A percentile compares a stretch with the other conserved stretches of the same genome.
Evolutionary conservation across 2,888 invertebrate species (phyloP).

Genomic region (Lasioglossum leucozonium): DNA sequence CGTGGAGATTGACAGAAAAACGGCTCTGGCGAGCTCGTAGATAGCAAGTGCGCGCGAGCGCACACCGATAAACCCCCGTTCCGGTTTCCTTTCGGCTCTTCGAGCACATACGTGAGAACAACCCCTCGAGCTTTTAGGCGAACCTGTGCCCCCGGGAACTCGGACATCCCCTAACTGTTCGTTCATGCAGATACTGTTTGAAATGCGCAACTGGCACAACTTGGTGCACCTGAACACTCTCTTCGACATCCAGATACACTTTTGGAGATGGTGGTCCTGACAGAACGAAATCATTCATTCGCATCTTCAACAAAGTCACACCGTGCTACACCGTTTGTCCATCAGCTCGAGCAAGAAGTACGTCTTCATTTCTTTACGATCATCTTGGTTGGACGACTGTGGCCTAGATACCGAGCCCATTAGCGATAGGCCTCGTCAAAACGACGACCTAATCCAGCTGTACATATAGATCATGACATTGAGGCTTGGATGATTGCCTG

Average conservation of each 20-base stretch:
- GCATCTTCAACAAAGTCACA: too few relatives aligned
- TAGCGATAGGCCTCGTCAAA: background rate
- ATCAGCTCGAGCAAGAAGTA: background rate
- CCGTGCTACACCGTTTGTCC: background rate
- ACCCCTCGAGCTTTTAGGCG: constrained; percentile 52
- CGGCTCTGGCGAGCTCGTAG: constrained; percentile 77
- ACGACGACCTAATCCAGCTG: background rate
- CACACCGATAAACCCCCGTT: constrained; percentile 70
- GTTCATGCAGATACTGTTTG: background rate
- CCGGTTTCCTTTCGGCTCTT: constrained; percentile 58
- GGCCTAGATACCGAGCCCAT: background rate
- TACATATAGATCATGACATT: background rate
- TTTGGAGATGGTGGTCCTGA: background rate
- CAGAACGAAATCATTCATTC: too few relatives aligned
- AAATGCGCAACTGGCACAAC: too few relatives aligned
- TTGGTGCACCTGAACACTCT: too few relatives aligned
- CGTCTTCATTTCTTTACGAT: background rate
- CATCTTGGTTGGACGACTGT: background rate
- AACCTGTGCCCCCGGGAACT: background rate
- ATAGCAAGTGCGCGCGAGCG: constrained; percentile 67
- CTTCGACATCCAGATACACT: too few relatives aligned
- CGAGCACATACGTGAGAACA: constrained; percentile 74
- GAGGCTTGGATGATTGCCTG: background rate
- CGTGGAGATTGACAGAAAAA: constrained; percentile 84
- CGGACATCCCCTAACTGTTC: background rate